Conservation (phyloP, 2,888 invertebrate genomes). For the Clistopyga incitator region DNA sequence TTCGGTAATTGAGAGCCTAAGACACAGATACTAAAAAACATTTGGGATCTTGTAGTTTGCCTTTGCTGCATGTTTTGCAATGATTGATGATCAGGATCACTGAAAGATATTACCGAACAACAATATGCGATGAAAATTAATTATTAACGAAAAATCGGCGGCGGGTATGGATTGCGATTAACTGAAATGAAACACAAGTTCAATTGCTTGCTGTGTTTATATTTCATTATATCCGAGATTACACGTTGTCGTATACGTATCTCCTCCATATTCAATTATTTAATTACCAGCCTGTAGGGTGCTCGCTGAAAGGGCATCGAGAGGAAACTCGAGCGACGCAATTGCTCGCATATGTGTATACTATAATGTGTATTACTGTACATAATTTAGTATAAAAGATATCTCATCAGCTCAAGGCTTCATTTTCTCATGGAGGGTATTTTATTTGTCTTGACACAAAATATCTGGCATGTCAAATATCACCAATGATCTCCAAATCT, state of each 20-base stretch:
- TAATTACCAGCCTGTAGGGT: not conserved
- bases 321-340: conserved; percentile 7
- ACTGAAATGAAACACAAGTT: not conserved
- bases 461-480: conserved; percentile 22
- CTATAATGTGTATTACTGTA: conserved; percentile 44
- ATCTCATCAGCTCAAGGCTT: conserved; percentile 45
- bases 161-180: not conserved
- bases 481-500: not conserved
- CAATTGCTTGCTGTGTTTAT: conserved; percentile 5
- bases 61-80: too few relatives aligned
- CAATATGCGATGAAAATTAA: too few relatives aligned
- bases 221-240: conserved; percentile 9
- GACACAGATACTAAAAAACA: too few relatives aligned
- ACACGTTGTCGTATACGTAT: not conserved
- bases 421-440: conserved; percentile 43
- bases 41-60: too few relatives aligned
- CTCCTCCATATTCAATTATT: conserved; percentile 1
- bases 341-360: conserved; percentile 30
- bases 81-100: too few relatives aligned
- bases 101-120: too few relatives aligned
- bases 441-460: conserved; percentile 5
- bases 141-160: not conserved
- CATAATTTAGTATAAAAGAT: conserved; percentile 61
- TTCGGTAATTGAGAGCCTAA: too few relatives aligned
- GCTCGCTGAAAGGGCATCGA: conserved; percentile 10